These are phyloP conservation scores for Diglossa cyanea DNA, from an alignment of 2,797 vertebrate species.

Conservation along the genomic window DNA sequence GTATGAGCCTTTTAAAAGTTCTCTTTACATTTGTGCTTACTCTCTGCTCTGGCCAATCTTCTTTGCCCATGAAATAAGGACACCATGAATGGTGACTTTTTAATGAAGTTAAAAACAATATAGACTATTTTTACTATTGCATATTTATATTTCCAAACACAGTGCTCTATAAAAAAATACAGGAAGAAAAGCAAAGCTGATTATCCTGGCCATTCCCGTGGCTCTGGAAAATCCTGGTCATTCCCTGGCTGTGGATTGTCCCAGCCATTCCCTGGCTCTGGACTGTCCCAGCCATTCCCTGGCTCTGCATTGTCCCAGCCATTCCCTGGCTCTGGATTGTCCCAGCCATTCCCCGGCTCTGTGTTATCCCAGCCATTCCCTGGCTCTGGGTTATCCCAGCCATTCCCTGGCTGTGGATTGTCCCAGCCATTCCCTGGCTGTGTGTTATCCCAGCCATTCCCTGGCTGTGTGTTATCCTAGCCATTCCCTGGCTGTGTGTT, in stretches of 20 bases:
- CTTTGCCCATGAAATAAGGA: not conserved
- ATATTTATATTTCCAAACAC: not conserved
- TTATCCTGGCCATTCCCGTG: not conserved
- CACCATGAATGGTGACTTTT: not conserved
- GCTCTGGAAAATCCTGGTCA: not conserved
- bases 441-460: not conserved
- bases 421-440: not conserved
- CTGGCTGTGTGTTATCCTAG: fast-evolving
- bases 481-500: fast-evolving
- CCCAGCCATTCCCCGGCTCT: not conserved
- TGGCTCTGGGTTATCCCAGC: fast-evolving
- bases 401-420: no score
- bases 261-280: not conserved
- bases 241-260: not conserved
- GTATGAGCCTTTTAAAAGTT: not conserved
- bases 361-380: fast-evolving
- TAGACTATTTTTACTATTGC: not conserved
- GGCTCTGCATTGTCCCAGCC: fast-evolving
- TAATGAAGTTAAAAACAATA: not conserved
- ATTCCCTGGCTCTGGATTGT: fast-evolving
- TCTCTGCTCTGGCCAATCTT: not conserved
- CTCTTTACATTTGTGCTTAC: not conserved
- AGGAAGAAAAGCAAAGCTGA: not conserved
- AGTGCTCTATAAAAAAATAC: not conserved
- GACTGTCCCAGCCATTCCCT: fast-evolving